Evolutionary conservation across 2,113 vertebrate genomes (phyloP).

Genomic region (Aviceda subcristata): DNA sequence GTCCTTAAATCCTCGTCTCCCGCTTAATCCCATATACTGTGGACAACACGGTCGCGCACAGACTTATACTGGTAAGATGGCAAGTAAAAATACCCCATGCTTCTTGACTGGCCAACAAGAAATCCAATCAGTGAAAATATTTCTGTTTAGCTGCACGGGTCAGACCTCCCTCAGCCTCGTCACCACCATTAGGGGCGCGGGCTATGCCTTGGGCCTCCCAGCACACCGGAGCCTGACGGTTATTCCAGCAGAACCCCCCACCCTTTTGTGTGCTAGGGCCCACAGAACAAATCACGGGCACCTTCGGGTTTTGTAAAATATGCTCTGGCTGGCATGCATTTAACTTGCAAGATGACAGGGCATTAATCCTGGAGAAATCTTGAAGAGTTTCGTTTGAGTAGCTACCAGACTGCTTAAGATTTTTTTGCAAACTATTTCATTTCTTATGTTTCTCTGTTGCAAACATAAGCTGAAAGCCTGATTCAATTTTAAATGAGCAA

Average conservation of each 20-base stretch:
- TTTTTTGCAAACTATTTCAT: not conserved
- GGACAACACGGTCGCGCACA: not conserved
- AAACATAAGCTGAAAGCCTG: not conserved
- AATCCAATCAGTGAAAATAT: not conserved
- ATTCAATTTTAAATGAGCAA: slow-evolving; percentile 38
- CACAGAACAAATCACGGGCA: fast-evolving
- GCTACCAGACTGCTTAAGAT: not conserved
- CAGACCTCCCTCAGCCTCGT: not conserved
- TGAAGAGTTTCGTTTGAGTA: not conserved
- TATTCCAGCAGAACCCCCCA: not conserved
- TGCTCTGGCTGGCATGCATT: fast-evolving
- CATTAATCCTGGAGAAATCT: not conserved
- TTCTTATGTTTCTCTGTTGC: not conserved
- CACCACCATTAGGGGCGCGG: not conserved
- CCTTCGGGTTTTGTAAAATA: not conserved
- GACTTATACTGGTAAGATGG: not conserved
- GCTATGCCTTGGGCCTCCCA: not conserved
- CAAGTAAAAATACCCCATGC: not conserved
- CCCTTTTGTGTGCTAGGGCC: not conserved
- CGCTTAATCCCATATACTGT: fast-evolving
- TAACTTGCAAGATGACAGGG: not conserved
- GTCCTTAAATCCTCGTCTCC: not conserved
- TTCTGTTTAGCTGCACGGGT: not conserved
- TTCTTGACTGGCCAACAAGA: not conserved
- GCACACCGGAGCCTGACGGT: not conserved